Base-by-base conservation (phyloP, 2,888 invertebrate genomes). In the Torymus tubicola region DNA sequence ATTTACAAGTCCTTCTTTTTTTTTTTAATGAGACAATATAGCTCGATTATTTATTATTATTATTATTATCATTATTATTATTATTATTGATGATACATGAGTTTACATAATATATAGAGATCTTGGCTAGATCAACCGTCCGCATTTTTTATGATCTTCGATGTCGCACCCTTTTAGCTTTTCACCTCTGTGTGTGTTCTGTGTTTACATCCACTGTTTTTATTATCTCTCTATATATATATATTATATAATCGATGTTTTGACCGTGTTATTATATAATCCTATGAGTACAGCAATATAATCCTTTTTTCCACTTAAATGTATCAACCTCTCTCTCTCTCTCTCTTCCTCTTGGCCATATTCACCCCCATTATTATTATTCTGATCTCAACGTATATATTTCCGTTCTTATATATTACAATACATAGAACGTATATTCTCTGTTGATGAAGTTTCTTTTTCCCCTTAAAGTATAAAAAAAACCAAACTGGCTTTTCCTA, bases 101-200 rank as follows among this genome's bases (percentile, higher is more conserved):
- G 24, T 24, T 24, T 24, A 24, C 24, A n/a, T 71, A 55, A 67
- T 31, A 21, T 21, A 21, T 21, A 60, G 63, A 69, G 63, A 72
- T 69, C 68, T 68, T 60, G 72, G 67, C 68, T 52, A 70, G 64
- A 81, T 78, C 63, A 61, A 75, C 50, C 74, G 75, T 70, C 71
- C 78, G 75, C 72, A 78, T 78, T 78, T 69, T 78, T 74, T 81
- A 73, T 75, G 61, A 81, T 57, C 71, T 67, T 75, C 77, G 78
- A 78, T 78, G 71, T 81, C 81, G 75, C 73, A 78, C 57, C 64
- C 64, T 55, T 8, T 31, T 70, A 71, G 60, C 5, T 31, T 31
- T 31, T 21, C 53, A 21, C 65, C 61, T 53, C 57, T 65, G 31
- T 64, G 16, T 69, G 55, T 21, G 18, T 50, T 31, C 31, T 31